Base-by-base conservation (phyloP, 2,888 invertebrate genomes). In the Drosophila algonquin region DNA sequence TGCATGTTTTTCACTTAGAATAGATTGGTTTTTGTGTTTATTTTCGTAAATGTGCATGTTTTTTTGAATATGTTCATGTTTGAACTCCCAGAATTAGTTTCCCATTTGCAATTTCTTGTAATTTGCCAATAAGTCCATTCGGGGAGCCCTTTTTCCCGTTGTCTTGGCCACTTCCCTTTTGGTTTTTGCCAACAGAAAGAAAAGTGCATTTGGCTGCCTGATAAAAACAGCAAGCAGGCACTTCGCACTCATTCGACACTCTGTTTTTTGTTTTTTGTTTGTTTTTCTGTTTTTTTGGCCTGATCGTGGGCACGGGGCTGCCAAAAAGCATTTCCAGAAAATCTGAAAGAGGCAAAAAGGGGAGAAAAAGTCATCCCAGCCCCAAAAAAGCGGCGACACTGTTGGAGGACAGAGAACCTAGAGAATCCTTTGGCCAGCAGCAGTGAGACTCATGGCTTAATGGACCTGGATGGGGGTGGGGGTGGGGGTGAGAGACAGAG, bases 381-480 rank as follows among this genome's bases (percentile, higher is more conserved):
- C 21, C 21, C 21, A 35, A 51, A 46, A 55, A 50, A 46, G 3
- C 21, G 21, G 8, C 14, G 18, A 45, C 35, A 35, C 35, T 35
- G 10, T 4, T 35, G 35, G 27, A 21, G 35, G 44, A 14, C 10
- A 30, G 21, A 4, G 45, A 30, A 44, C 14, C 48, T 18, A 47
- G 35, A 16, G 59, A 55, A 51, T 73, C 68, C 59, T 75, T 71
- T 48, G 61, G 64, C 35, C 53, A 56, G 52, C 46, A 16, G 50
- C 46, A 16, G 50, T 53, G 56, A 46, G 27, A 47, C 2, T n/a
- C 47, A 52, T 65, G 75, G 75, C 91, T 84, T 88, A 90, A 90
- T 90, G 90, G 89, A 90, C 82, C 73, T 82, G 86, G 90, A 14
- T 0, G 6, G 40, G n/a, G 40, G 40, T 10, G 27, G 27, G 18